These are phyloP conservation scores for Gymnocypris eckloni DNA, from an alignment of 2,797 vertebrate genomes.

Conservation along the genomic window DNA sequence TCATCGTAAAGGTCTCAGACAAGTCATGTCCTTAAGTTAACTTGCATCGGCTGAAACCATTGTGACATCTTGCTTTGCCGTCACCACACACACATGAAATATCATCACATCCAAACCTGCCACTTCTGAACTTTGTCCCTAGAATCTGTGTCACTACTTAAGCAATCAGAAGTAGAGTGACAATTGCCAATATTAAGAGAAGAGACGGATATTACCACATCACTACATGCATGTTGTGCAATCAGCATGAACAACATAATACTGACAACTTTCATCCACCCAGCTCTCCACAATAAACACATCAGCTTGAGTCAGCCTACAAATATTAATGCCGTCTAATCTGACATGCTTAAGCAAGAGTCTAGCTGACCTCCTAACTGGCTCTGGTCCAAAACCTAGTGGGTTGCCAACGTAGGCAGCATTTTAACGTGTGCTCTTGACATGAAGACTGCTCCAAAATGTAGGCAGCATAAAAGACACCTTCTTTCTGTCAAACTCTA, in stretches of 20 bases:
- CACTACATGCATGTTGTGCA: neutral
- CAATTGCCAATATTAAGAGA: neutral
- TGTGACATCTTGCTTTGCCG: neutral
- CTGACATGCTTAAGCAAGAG: neutral
- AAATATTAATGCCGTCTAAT: conserved; percentile 23
- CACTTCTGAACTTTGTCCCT: neutral
- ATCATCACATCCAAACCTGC: neutral
- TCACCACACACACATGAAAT: neutral
- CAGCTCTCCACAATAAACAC: conserved; percentile 10
- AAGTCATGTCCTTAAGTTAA: neutral
- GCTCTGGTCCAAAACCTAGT: conserved; percentile 12
- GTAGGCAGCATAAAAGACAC: conserved; percentile 17
- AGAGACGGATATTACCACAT: neutral
- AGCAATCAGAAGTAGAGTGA: neutral
- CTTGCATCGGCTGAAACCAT: neutral
- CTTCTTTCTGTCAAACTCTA: neutral
- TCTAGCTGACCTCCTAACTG: neutral
- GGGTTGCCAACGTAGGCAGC: conserved; percentile 6
- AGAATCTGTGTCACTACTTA: neutral
- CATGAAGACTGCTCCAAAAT: conserved; percentile 1
- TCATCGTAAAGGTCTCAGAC: neutral
- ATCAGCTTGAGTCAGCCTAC: conserved; percentile 27
- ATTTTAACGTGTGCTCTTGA: conserved; percentile 25
- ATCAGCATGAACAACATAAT: neutral
- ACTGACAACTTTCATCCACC: neutral